Evolutionary conservation across 1,140 invertebrate species (phyloP).

Genomic region (Caenorhabditis remanei): DNA sequence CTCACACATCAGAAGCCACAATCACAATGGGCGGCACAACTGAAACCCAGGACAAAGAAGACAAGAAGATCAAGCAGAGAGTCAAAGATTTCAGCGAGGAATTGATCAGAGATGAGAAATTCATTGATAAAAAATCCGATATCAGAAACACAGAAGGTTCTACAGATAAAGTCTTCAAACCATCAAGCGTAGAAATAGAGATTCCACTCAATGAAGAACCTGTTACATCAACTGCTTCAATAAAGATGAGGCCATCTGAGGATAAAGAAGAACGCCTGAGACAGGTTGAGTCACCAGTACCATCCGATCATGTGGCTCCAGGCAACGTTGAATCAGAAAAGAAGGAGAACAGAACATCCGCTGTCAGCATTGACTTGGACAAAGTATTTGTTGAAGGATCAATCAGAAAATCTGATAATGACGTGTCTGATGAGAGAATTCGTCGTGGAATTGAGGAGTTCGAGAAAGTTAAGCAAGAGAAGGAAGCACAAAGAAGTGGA

Average conservation of each 20-base stretch:
- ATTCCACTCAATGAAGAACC: not conserved
- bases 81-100: not conserved
- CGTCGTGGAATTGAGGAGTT: constrained; percentile 6
- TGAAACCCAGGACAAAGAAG: not conserved
- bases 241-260: not conserved
- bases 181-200: not conserved
- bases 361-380: constrained; percentile 8
- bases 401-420: not conserved
- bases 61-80: not conserved
- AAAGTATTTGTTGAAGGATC: constrained; percentile 26
- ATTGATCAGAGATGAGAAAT: no score
- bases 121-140: not conserved
- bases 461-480: constrained; percentile 7
- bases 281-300: no score
- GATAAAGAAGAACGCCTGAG: not conserved
- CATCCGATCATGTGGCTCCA: not conserved
- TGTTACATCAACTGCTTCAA: constrained; percentile 1
- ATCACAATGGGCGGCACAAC: not conserved
- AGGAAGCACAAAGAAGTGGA: constrained; percentile 11
- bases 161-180: not conserved
- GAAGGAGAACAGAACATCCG: not conserved
- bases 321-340: not conserved
- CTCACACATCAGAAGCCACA: not conserved
- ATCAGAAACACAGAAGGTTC: not conserved
- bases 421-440: constrained; percentile 11